A percentile compares a stretch with the other conserved stretches of the same genome.
These are phyloP conservation scores for Narcine bancroftii DNA, from an alignment of 2,113 vertebrate genomes.

Conservation along the genomic window DNA sequence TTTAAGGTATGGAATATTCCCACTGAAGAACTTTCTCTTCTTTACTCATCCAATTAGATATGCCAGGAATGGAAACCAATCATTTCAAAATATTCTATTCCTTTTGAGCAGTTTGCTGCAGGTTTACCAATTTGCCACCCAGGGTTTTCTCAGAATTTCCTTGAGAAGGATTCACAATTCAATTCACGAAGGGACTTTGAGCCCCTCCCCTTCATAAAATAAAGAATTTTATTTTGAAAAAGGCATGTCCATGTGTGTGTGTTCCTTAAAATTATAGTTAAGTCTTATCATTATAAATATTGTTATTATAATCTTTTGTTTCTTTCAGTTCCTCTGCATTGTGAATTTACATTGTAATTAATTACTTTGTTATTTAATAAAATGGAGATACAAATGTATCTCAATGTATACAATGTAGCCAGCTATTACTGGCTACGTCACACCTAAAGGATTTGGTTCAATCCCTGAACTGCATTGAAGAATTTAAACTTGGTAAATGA, in stretches of 20 bases:
- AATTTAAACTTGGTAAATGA: neutral
- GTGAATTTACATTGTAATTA: constrained; percentile 6
- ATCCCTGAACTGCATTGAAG: neutral
- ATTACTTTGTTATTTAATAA: neutral
- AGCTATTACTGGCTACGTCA: neutral
- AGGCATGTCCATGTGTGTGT: neutral
- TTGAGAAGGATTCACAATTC: neutral
- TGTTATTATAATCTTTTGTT: constrained; percentile 25
- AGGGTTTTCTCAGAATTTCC: neutral
- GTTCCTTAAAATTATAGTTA: constrained; percentile 31
- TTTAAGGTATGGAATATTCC: neutral
- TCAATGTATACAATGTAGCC: no score
- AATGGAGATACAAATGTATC: neutral
- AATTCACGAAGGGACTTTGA: neutral
- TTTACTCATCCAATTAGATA: neutral
- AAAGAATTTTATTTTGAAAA: neutral
- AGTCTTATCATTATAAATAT: neutral
- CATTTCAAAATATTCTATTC: neutral
- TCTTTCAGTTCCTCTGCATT: neutral
- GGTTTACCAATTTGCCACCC: neutral
- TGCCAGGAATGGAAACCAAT: neutral
- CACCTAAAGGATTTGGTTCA: neutral
- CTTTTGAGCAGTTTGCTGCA: neutral
- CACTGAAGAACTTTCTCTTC: neutral
- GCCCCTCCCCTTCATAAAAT: neutral